Evolutionary conservation across 2,888 invertebrate species (phyloP).

Genomic region (Eristalinus aeneus): DNA sequence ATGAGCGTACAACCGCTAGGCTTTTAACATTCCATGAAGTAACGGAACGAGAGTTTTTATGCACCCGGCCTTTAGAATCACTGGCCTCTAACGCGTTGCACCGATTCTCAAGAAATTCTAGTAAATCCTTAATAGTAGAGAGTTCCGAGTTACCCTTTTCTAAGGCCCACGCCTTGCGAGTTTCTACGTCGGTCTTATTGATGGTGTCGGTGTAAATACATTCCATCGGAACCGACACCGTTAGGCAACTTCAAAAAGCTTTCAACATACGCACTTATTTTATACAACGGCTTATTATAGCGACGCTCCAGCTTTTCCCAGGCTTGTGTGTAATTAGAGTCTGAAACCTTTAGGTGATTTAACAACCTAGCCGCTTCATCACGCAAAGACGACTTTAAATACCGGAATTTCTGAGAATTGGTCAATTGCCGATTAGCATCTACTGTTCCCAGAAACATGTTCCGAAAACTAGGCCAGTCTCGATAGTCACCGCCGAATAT

Average conservation of each 20-base stretch:
- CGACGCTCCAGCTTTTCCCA: conserved; percentile 18
- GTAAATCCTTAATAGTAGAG: not conserved
- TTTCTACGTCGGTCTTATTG: conserved; percentile 2
- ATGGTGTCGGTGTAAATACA: too few species aligned
- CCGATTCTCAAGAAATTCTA: not conserved
- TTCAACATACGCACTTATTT: not conserved
- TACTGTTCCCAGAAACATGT: conserved; percentile 17
- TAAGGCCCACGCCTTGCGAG: conserved; percentile 11
- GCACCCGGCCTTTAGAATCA: not conserved
- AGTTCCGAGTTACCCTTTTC: not conserved
- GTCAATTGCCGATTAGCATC: not conserved
- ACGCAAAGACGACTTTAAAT: conserved; percentile 20
- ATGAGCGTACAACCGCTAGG: not conserved
- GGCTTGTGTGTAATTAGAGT: conserved; percentile 7
- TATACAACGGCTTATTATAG: conserved; percentile 4
- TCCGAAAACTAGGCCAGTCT: conserved; percentile 6
- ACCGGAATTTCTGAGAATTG: conserved; percentile 16
- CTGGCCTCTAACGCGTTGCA: conserved; percentile 3
- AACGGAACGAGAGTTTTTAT: not conserved
- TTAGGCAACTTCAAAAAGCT: not conserved
- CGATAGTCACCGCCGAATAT: conserved; percentile 8
- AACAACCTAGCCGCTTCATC: conserved; percentile 17
- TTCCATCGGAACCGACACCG: not conserved
- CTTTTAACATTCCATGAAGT: not conserved
- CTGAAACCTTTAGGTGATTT: not conserved